Evolutionary conservation across 37 sponge, comb jelly and placozoan genomes (phyloP), one percentile per base, ranked within the genome.

Genomic region (Amphimedon queenslandica): DNA sequence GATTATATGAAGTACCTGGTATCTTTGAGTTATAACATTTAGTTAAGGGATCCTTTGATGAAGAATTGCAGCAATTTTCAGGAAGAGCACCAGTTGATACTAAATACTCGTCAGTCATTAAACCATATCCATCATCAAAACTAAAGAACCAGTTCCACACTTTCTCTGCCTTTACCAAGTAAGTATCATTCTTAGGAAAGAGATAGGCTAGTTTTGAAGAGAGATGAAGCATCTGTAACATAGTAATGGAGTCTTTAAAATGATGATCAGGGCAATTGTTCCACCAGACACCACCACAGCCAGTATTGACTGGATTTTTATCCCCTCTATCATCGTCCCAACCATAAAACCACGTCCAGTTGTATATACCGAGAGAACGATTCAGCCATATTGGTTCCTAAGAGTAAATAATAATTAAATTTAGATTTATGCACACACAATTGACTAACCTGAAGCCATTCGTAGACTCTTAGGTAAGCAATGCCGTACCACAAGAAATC

Each of bases 201-300:
- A 81, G 3, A 40, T 77, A 77, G 3, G 82, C 74, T 33, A 81
- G 36, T 58, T 73, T 73, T 18, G 82, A 60, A 0, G 74, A 30
- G 16, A 64, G 42, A 38, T 81, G 82, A 30, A 81, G 74, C 53
- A 73, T 67, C 37, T 81, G 67, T 13, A 81, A 35, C 3, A 65
- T 81, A 35, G 74, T 67, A 41, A 81, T 81, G 23, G 72, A 71
- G 68, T 81, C 82, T 40, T 81, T 81, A 47, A 41, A 81, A n/a
- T 37, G 18, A 2, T 1, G 11, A 21, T 8, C 11, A 4, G 28
- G 40, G 63, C 74, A 71, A 39, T 40, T 81, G 38, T n/a, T 81
- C 82, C 82, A 81, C 82, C 82, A 81, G 57, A 81, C 72, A 4
- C 82, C 82, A 63, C 82, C 82, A 73, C 82, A 81, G 8, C 13